Conservation (phyloP, 37 sponge, comb jelly and placozoan genomes). For the Crambe crambe region DNA sequence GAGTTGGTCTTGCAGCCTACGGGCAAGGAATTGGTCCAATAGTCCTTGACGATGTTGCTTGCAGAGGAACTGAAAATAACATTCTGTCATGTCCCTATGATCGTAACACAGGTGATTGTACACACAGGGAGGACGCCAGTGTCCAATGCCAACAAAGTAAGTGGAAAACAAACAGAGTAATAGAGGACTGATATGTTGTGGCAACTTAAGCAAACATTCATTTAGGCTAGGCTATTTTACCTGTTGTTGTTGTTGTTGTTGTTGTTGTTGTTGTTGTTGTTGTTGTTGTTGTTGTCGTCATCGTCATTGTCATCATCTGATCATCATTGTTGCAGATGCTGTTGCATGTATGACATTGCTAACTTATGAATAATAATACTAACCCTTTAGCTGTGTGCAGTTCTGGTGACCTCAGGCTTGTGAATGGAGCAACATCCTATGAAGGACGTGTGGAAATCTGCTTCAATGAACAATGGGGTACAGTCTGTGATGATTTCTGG, state of each 20-base stretch:
- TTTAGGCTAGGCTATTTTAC: no score
- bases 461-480: not conserved
- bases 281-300: no score
- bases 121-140: not conserved
- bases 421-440: not conserved
- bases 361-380: no score
- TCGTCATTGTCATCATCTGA: no score
- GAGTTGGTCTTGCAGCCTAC: not conserved
- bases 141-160: not conserved
- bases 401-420: not conserved
- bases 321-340: no score
- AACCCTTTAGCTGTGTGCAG: not conserved
- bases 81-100: not conserved
- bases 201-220: no score
- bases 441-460: not conserved
- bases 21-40: slow-evolving; percentile 2
- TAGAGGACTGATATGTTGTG: no score
- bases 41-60: not conserved
- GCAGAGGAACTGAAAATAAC: not conserved
- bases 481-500: not conserved
- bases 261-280: no score
- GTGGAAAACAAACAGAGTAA: no score
- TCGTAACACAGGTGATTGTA: not conserved
- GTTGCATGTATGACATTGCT: no score
- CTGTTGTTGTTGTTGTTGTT: no score